Conservation (phyloP, 2,888 invertebrate genomes). For the Encarsia formosa region DNA sequence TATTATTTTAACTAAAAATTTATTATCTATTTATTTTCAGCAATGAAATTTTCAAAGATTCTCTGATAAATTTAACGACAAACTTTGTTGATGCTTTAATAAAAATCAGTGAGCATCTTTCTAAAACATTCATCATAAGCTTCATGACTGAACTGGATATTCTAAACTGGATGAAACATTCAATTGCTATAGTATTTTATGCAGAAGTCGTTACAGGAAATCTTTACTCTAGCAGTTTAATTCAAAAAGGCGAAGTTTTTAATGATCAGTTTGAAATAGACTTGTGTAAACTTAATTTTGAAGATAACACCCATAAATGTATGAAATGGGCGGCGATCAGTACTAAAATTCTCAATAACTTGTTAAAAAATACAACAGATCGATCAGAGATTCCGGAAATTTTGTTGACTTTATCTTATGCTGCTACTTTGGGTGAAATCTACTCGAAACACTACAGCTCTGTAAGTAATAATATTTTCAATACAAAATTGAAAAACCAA, state of each 20-base stretch:
- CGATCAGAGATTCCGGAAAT: slow-evolving; percentile 40
- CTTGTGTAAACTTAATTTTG: slow-evolving; percentile 30
- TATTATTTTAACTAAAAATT: no score
- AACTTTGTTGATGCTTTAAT: slow-evolving; percentile 38
- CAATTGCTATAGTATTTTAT: slow-evolving; percentile 39
- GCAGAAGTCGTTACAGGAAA: slow-evolving; percentile 45
- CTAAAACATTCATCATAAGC: slow-evolving; percentile 28
- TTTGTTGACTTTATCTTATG: slow-evolving; percentile 45
- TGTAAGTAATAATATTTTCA: slow-evolving; percentile 36
- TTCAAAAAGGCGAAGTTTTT: slow-evolving; percentile 32
- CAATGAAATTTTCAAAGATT: slow-evolving; percentile 21
- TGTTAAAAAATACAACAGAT: slow-evolving; percentile 28
- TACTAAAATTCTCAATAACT: slow-evolving; percentile 38
- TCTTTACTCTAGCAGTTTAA: slow-evolving; percentile 36
- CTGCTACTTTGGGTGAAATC: slow-evolving; percentile 43
- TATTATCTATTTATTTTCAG: not conserved
- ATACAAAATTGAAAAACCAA: not conserved
- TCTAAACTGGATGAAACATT: slow-evolving; percentile 37
- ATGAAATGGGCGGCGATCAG: slow-evolving; percentile 45
- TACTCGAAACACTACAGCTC: slow-evolving; percentile 50
- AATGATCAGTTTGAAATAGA: slow-evolving; percentile 31
- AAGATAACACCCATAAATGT: slow-evolving; percentile 39
- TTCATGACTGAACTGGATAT: slow-evolving; percentile 39
- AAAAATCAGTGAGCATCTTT: slow-evolving; percentile 19
- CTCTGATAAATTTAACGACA: slow-evolving; percentile 34